These are phyloP conservation scores for Drosophila pectinifera DNA, from an alignment of 1,140 invertebrate species.

Conservation along the genomic window DNA sequence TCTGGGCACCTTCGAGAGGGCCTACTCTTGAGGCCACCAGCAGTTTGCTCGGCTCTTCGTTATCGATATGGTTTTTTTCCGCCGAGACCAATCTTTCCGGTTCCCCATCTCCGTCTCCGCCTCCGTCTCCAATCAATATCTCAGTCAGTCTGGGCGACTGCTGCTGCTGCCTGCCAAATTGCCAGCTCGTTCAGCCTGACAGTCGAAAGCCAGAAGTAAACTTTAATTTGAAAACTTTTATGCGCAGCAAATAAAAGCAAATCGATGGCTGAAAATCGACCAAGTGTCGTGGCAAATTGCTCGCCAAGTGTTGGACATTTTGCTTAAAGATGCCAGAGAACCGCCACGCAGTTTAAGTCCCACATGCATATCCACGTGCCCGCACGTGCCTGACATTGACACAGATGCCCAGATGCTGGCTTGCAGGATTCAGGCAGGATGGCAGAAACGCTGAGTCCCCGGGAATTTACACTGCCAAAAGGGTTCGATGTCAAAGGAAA, in stretches of 20 bases:
- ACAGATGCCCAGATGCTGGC: constrained; percentile 64
- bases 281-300: constrained; percentile 69
- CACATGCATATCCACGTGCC: constrained; percentile 56
- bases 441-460: constrained; percentile 6
- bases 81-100: background rate
- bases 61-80: constrained; percentile 33
- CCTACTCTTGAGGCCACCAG: constrained; percentile 1
- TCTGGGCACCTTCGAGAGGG: background rate
- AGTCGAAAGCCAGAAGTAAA: constrained; percentile 61
- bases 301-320: constrained; percentile 73
- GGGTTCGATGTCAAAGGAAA: too few relatives aligned
- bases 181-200: constrained; percentile 50
- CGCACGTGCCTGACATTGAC: constrained; percentile 79
- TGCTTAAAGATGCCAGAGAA: constrained; percentile 63
- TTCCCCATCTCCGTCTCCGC: background rate
- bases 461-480: constrained; percentile 4
- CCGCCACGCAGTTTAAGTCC: constrained; percentile 48
- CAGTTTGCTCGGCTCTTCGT: constrained; percentile 1
- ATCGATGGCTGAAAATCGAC: constrained; percentile 60
- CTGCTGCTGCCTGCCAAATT: constrained; percentile 44
- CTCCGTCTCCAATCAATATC: constrained; percentile 16
- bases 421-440: constrained; percentile 30
- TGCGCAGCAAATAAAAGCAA: constrained; percentile 53
- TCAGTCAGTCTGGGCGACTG: constrained; percentile 6
- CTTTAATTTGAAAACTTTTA: constrained; percentile 80